Base-by-base conservation (phyloP, 2,113 vertebrate species). In the Tamias sibiricus region DNA sequence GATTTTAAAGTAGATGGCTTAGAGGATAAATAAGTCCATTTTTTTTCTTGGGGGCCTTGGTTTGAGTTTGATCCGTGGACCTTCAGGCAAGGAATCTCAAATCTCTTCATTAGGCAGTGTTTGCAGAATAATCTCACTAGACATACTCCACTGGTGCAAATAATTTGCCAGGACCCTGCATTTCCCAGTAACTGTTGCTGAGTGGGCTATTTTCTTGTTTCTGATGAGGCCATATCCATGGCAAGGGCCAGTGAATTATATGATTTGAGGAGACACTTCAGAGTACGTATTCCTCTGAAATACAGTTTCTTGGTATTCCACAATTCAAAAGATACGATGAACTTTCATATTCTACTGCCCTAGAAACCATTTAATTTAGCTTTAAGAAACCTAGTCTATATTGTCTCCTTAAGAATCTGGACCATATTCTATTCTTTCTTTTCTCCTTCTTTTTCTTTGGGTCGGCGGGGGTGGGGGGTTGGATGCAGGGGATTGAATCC, bases 1-100 rank as follows among this genome's bases (percentile, higher is more conserved):
- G 97, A 97, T 98, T 98, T 97, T 95, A 84, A 96, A 98, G 95
- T 98, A 97, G 98, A 98, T 95, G 90, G 62, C 95, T 98, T 97
- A 96, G 76, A 95, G 91, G 96, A 97, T 98, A 98, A 98, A 97
- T 97, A 98, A 97, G 96, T 87, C 24, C 95, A 76, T 98, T 98
- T 57, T 49, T 98, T 98, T 37, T 98, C 96, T 97, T 2, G 0
- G 94, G 96, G 95, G 96, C 79, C 90, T 98, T 97, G 91, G 40
- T 97, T 97, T 95, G 96, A 97, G 94, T 96, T 93, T 98, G 98
- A 98, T 97, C 95, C 90, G 91, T 95, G 94, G 91, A 97, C 49
- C 64, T 95, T n/a, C 47, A 95, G 72, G 74, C 84, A 74, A 91
- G 91, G 95, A 96, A 97, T 68, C 97, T 95, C 71, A 96, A 59